These are phyloP conservation scores for Mesitornis unicolor DNA, from an alignment of 2,113 vertebrate genomes.

Conservation along the genomic window DNA sequence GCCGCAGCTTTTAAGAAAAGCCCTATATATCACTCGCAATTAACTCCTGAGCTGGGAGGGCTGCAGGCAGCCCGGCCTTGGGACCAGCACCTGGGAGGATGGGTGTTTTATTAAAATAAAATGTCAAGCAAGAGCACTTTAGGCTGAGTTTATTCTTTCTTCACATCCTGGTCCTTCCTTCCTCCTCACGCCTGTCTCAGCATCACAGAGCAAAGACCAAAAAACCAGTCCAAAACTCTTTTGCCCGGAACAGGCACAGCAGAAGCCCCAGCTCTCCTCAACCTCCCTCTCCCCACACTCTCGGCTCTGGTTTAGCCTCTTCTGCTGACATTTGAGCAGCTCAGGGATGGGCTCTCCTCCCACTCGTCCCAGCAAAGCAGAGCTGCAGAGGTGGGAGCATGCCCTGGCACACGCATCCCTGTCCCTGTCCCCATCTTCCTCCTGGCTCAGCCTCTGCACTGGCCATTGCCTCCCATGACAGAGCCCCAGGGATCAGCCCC, in stretches of 20 bases:
- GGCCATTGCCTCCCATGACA: background rate
- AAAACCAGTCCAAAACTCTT: background rate
- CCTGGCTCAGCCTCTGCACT: background rate
- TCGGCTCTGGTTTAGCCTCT: background rate
- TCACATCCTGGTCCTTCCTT: background rate
- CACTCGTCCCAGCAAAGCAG: accelerated
- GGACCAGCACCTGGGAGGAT: background rate
- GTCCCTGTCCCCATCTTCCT: background rate
- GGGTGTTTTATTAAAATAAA: background rate
- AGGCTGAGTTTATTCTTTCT: background rate
- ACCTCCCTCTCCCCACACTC: background rate
- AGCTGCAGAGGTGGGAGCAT: background rate
- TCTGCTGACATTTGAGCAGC: background rate
- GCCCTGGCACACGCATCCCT: background rate
- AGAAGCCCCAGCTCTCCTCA: background rate
- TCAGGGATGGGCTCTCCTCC: background rate
- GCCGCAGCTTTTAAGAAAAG: conserved; percentile 37
- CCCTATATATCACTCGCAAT: background rate
- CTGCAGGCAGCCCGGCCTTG: background rate
- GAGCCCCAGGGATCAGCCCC: background rate
- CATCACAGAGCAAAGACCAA: background rate
- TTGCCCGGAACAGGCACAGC: accelerated
- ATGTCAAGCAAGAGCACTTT: background rate
- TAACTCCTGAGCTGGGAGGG: background rate
- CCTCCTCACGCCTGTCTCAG: accelerated